Evolutionary conservation across 2,113 vertebrate species (phyloP), one percentile per base, ranked within the genome.

Genomic region (Plestiodon gilberti): DNA sequence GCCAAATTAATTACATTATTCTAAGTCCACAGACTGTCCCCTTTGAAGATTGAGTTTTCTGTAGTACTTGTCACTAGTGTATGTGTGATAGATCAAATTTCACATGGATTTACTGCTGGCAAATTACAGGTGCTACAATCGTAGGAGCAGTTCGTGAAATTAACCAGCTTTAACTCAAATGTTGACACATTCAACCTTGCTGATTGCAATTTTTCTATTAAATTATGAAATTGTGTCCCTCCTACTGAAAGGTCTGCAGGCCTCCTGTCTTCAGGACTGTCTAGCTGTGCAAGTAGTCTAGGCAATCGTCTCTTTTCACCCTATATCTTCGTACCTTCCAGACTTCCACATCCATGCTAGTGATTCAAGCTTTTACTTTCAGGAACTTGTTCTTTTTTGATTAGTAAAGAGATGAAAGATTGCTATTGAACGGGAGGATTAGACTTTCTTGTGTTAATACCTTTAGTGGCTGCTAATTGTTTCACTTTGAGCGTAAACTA

Each of bases 371-470:
- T 28, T 90, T 92, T 92, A 93, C 80, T 15, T 2, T 91, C 90
- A 92, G 84, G 88, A 75, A 87, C 70, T 86, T 91, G 93, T 90
- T 94, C 93, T 92, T 94, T n/a, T 90, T 79, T 95, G 88, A 82
- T 86, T 81, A 82, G 57, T 94, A 88, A 86, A 35, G 52, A 65
- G 61, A 91, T 92, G 84, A 91, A 93, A 96, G 94, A 30, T 86
- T 88, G 78, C 84, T 80, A 80, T 71, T 76, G 85, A 93, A 91
- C 70, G 94, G 81, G 83, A 4, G 91, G 93, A 91, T 90, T 86
- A 93, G 82, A 71, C 30, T 87, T 87, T 81, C 80, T 89, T 55
- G n/a, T 90, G 88, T 89, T 93, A 89, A 90, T 89, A 92, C 76
- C 79, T 92, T 94, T 33, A n/a, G 87, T 48, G 91, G 83, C 87